Evolutionary conservation across 2,888 invertebrate species (phyloP).

Genomic region (Netelia melanura): DNA sequence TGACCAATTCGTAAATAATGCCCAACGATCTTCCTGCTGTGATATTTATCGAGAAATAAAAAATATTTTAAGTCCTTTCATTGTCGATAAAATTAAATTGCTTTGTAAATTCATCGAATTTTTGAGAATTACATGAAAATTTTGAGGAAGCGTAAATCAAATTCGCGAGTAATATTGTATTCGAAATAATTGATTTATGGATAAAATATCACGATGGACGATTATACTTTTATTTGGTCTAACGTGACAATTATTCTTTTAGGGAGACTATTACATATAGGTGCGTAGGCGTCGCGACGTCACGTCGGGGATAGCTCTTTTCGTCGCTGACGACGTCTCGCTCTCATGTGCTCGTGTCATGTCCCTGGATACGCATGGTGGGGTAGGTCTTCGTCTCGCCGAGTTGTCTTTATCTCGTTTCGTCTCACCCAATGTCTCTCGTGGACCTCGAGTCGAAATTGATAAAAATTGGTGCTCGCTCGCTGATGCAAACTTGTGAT

Average conservation of each 20-base stretch:
- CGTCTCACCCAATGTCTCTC: neutral
- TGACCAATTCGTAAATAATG: too few relatives aligned
- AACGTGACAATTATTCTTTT: neutral
- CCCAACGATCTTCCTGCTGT: too few relatives aligned
- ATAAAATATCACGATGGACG: too few relatives aligned
- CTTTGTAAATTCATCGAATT: too few relatives aligned
- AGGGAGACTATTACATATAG: neutral
- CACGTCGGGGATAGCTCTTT: neutral
- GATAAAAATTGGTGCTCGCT: neutral
- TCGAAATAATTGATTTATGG: too few relatives aligned
- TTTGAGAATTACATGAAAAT: too few relatives aligned
- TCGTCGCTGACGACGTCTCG: neutral
- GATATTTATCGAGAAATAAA: too few relatives aligned
- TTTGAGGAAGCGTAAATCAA: too few relatives aligned
- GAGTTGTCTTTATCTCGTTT: neutral
- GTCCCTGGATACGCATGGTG: slow-evolving; percentile 4
- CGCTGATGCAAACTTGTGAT: neutral
- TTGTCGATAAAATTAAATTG: too few relatives aligned
- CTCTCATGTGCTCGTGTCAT: neutral
- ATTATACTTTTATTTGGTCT: neutral
- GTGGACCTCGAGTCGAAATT: neutral
- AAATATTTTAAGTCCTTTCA: too few relatives aligned
- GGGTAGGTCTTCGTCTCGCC: slow-evolving; percentile 35
- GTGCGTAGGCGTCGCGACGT: neutral
- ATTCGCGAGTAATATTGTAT: too few relatives aligned